Evolutionary conservation across 2,113 vertebrate species (phyloP).

Genomic region (Tupaia chinensis): DNA sequence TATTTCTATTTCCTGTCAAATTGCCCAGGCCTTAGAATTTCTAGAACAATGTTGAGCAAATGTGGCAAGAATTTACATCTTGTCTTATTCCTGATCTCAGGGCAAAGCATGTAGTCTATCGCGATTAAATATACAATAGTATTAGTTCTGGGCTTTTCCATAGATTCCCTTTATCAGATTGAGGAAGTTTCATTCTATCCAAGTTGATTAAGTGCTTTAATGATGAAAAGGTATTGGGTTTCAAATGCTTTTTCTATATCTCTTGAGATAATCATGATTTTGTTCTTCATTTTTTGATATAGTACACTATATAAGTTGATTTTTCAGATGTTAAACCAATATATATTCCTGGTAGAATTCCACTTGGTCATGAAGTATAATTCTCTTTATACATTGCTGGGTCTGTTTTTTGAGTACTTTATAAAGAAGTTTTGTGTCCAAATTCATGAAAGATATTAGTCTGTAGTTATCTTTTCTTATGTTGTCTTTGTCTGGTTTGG

Average conservation of each 20-base stretch:
- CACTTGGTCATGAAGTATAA: not conserved
- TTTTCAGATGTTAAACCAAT: conserved; percentile 23
- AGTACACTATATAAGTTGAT: not conserved
- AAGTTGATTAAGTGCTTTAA: not conserved
- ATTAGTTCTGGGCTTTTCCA: not conserved
- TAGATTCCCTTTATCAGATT: not conserved
- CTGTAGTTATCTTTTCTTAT: not conserved
- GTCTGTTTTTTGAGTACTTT: not conserved
- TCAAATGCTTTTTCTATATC: not conserved
- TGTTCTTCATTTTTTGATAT: not conserved
- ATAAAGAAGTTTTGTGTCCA: not conserved
- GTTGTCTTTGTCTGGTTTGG: not conserved
- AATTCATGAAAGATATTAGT: not conserved
- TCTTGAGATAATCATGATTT: not conserved
- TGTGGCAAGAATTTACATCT: not conserved
- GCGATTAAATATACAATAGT: not conserved
- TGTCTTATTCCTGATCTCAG: not conserved
- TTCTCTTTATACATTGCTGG: not conserved
- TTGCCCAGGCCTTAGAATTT: not conserved
- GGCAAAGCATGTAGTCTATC: not conserved
- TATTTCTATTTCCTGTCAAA: not conserved
- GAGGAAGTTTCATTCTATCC: conserved; percentile 3
- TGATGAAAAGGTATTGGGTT: not conserved
- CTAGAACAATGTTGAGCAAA: not conserved
- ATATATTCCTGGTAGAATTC: not conserved